A percentile compares a stretch with the other conserved stretches of the same genome.
phyloP scores from a whole-genome alignment of 2,797 vertebrate species.

The Nyctibius grandis region DNA sequence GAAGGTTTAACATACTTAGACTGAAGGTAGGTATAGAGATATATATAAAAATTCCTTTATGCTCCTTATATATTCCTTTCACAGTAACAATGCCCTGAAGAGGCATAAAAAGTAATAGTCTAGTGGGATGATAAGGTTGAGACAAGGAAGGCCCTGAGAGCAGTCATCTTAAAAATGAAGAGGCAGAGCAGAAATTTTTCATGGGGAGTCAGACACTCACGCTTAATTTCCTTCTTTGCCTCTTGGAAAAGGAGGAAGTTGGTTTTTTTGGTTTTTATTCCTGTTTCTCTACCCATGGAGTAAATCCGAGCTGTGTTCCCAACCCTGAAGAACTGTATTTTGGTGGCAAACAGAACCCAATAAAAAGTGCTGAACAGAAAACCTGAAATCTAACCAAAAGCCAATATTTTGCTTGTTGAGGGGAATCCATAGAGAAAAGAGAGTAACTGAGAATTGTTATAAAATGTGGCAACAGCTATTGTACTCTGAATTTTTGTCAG shows the following conservation, averaged over 20 bases:
- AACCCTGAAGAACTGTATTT: rapidly evolving
- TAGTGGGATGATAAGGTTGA: neutral
- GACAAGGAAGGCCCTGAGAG: neutral
- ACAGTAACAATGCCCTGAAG: neutral
- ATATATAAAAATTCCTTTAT: neutral
- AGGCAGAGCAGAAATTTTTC: neutral
- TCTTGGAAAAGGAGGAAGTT: neutral
- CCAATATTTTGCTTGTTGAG: neutral
- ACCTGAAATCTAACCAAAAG: neutral
- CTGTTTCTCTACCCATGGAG: neutral
- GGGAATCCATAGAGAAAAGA: neutral
- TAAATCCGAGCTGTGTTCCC: neutral
- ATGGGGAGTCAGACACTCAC: no score
- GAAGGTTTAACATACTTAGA: neutral
- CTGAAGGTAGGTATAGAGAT: neutral
- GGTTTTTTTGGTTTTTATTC: neutral
- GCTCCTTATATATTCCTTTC: neutral
- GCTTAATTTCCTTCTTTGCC: neutral
- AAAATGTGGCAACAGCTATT: neutral
- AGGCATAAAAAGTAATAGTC: no score
- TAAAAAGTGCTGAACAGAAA: neutral
- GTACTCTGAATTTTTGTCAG: neutral
- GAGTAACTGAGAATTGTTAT: neutral
- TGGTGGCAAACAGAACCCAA: neutral
- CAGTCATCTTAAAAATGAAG: neutral